Conservation (phyloP, 2,113 vertebrate species). For the Brachypteracias leptosomus region DNA sequence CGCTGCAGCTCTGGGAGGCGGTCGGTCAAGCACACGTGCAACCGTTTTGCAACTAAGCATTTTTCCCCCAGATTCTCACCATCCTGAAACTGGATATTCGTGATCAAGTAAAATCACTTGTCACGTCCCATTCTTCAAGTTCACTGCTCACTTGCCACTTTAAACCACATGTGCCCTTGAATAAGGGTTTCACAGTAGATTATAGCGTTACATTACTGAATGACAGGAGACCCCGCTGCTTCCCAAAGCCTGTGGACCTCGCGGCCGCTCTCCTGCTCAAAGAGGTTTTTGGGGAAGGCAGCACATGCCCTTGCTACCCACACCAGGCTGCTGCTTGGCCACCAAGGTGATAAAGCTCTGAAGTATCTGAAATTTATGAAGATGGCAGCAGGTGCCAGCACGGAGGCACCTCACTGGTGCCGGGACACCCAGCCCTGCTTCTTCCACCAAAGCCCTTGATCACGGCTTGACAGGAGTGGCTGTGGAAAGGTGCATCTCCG, state of each 20-base stretch:
- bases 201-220: rapidly evolving
- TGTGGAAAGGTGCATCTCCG: constrained; percentile 4
- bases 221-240: rapidly evolving
- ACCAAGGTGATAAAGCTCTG: neutral
- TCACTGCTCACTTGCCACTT: neutral
- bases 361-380: constrained; percentile 78
- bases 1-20: neutral
- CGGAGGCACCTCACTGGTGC: constrained; percentile 41
- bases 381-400: constrained; percentile 79
- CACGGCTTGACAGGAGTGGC: neutral
- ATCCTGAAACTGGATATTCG: neutral
- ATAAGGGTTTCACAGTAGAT: neutral
- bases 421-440: neutral
- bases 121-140: neutral
- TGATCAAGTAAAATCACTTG: neutral
- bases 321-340: constrained; percentile 10
- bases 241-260: rapidly evolving
- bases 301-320: neutral
- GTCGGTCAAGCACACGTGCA: neutral
- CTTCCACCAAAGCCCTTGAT: neutral
- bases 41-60: neutral
- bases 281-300: neutral
- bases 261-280: neutral
- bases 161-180: neutral
- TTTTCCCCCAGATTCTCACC: neutral